phyloP scores from a whole-genome alignment of 2,113 vertebrate species.

The Apteryx mantelli region DNA sequence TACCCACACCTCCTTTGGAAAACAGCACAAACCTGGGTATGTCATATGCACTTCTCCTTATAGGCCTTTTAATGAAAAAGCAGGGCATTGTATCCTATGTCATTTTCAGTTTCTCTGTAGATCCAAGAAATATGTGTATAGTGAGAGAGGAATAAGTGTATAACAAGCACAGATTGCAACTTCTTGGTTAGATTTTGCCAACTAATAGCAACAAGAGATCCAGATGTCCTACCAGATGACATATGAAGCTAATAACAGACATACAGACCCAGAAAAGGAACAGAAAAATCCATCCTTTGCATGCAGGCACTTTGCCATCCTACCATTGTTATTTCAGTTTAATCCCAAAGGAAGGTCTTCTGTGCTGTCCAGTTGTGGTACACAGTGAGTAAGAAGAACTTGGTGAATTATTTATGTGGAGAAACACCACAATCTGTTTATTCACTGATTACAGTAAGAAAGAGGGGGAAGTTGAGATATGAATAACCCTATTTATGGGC shows the following conservation, averaged over 20 bases:
- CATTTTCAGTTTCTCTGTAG: neutral
- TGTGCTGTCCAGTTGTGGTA: neutral
- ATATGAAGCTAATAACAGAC: neutral
- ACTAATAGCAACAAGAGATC: neutral
- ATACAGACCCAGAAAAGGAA: neutral
- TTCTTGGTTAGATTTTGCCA: neutral
- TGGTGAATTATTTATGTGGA: neutral
- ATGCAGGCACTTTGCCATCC: neutral
- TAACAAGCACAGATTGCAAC: neutral
- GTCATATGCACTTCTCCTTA: neutral
- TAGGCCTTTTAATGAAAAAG: neutral
- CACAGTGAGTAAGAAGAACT: neutral
- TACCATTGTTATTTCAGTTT: neutral
- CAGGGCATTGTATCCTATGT: accelerated
- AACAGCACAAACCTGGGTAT: neutral
- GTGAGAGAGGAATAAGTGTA: neutral
- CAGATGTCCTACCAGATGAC: neutral
- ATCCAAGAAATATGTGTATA: neutral
- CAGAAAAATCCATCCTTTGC: neutral
- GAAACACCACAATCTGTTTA: neutral
- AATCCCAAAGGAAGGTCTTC: neutral
- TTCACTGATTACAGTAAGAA: neutral
- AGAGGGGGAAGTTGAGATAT: neutral
- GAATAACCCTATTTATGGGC: neutral
- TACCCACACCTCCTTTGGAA: neutral